Evolutionary conservation across 64 coral and sea anemone genomes (phyloP), one percentile per base, ranked within the genome.

Genomic region (Pocillopora damicornis): DNA sequence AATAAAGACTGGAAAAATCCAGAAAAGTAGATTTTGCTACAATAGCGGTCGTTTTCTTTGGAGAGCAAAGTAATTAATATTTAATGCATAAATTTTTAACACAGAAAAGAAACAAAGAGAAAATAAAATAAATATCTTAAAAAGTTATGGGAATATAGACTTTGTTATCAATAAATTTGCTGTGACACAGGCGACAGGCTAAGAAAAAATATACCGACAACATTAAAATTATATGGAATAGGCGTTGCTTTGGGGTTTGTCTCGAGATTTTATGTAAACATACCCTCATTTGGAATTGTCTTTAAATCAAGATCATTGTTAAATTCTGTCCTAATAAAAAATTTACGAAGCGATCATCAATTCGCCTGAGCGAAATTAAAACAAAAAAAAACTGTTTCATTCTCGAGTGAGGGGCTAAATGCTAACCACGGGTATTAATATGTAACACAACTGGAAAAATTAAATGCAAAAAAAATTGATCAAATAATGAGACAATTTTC

Each of bases 221-320:
- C 23, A 64, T 81, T 36, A 81, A 59, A 35, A 8, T 81, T 81
- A 35, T 59, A 81, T 63, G 14, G 2, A 37, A 18, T 26, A 15
- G 79, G 79, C 5, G 34, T 62, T 36, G 15, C 60, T 16, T 36
- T 25, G 34, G 17, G 15, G 35, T 37, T 10, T 1, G 79, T 23
- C 59, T 63, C 15, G 61, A 63, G 62, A 63, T 15, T 81, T 26
- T 14, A 9, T 36, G 22, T 63, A 81, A 81, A 81, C 79, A 81
- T 81, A 37, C 63, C 26, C 79, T 60, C 79, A 81, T 81, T 64
- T 63, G 79, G 79, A 81, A 63, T 79, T 30, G 60, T 81, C 59
- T 25, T 62, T 58, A 63, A 81, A 36, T 36, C 15, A 63, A 37
- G 79, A 81, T 81, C 79, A 63, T 81, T 81, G 79, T 81, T 59